Percentiles rank a stretch among this genome's conserved stretches.
phyloP scores from a whole-genome alignment of 2,113 vertebrate species.

The Psephotus haematonotus region DNA sequence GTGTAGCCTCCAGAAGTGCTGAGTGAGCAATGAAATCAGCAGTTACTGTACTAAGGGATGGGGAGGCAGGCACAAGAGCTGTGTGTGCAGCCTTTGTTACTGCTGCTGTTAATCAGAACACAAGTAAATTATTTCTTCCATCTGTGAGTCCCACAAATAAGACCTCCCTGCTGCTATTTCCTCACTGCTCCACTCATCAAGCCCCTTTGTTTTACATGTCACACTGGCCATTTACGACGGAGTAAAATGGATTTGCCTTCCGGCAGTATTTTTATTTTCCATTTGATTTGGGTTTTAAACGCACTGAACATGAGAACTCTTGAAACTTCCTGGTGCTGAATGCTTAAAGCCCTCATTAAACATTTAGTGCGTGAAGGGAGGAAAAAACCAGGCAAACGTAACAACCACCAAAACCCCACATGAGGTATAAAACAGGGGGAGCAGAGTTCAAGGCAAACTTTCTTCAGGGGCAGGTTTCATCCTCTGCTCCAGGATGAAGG shows the following conservation, averaged over 20 bases:
- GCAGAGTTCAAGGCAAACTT: background rate
- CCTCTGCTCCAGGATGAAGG: background rate
- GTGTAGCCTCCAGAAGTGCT: background rate
- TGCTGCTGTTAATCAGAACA: background rate
- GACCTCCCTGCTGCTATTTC: background rate
- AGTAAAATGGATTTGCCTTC: constrained; percentile 13
- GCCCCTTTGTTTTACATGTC: background rate
- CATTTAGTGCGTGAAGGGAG: background rate
- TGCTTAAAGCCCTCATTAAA: constrained; percentile 26
- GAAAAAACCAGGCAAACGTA: background rate
- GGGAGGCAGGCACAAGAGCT: background rate
- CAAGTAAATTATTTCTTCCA: background rate
- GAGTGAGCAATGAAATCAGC: background rate
- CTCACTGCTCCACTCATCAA: background rate
- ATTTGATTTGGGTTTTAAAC: background rate
- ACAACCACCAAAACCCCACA: background rate
- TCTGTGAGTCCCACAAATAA: background rate
- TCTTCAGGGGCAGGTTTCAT: background rate
- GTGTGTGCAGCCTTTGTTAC: background rate
- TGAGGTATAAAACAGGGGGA: background rate
- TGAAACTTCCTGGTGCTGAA: constrained; percentile 14
- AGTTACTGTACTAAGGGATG: background rate
- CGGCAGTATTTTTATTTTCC: background rate
- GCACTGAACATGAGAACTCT: background rate
- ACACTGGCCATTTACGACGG: background rate